Conservation (phyloP, 2,888 invertebrate genomes). For the Rhopalosiphum nymphaeae region DNA sequence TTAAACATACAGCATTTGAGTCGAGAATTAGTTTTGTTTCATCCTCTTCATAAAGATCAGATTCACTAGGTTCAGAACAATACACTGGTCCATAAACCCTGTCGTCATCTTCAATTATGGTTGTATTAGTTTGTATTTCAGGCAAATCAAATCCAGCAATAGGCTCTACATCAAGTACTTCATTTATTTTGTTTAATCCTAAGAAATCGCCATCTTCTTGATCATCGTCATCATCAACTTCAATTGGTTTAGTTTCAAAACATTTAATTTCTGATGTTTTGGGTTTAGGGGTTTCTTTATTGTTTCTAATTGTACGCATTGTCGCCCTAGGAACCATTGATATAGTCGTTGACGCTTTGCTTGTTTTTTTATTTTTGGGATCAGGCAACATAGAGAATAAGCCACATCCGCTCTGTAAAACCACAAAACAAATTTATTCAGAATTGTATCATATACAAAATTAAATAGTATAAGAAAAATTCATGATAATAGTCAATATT, state of each 20-base stretch:
- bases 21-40: conserved; percentile 52
- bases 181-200: conserved; percentile 68
- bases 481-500: background rate
- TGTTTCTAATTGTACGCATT: background rate
- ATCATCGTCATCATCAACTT: conserved; percentile 70
- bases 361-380: conserved; percentile 73
- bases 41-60: conserved; percentile 55
- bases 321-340: conserved; percentile 68
- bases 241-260: conserved; percentile 19
- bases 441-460: background rate
- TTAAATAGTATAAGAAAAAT: background rate
- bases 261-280: background rate
- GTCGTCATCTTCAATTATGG: conserved; percentile 17
- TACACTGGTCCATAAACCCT: conserved; percentile 53
- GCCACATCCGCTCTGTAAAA: conserved; percentile 76
- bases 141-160: conserved; percentile 58
- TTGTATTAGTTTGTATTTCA: conserved; percentile 28
- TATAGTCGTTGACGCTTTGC: conserved; percentile 55
- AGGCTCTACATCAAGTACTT: conserved; percentile 45
- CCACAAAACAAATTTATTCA: conserved; percentile 67
- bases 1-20: conserved; percentile 47
- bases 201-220: conserved; percentile 71
- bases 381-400: conserved; percentile 80
- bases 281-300: background rate
- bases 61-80: conserved; percentile 41